A percentile compares a stretch with the other conserved stretches of the same genome.
These are phyloP conservation scores for Melinopterus prodromus DNA, from an alignment of 2,888 invertebrate genomes.

Conservation along the genomic window DNA sequence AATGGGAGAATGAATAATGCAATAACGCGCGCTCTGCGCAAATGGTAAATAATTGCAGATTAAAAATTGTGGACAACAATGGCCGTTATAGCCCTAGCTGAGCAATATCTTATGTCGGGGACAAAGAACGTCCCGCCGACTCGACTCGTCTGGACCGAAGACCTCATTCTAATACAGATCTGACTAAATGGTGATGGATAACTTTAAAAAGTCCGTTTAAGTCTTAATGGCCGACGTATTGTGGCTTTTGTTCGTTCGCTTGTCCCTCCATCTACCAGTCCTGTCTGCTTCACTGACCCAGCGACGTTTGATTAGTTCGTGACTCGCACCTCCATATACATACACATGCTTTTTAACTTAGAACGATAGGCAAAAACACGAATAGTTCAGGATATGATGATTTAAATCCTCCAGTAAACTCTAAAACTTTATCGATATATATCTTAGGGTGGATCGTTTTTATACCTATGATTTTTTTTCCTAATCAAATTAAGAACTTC, in stretches of 20 bases:
- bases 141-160: constrained; percentile 16
- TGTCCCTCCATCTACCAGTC: too few species aligned
- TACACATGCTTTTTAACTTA: too few species aligned
- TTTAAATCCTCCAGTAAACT: too few species aligned
- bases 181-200: constrained; percentile 34
- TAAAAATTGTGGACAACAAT: constrained; percentile 41
- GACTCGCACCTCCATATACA: too few species aligned
- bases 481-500: too few species aligned
- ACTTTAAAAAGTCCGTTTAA: constrained; percentile 30
- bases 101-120: constrained; percentile 32
- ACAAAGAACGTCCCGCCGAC: constrained; percentile 28
- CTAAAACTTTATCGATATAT: too few species aligned
- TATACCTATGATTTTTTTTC: too few species aligned
- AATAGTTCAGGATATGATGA: too few species aligned
- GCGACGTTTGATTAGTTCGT: too few species aligned
- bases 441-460: too few species aligned
- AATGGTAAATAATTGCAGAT: constrained; percentile 44
- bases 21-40: constrained; percentile 36
- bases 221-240: constrained; percentile 30
- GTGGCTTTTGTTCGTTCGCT: constrained; percentile 11
- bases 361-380: too few species aligned
- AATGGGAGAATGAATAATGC: constrained; percentile 41
- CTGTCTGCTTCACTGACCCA: too few species aligned
- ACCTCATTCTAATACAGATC: constrained; percentile 33
- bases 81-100: constrained; percentile 29